Base-by-base conservation (phyloP, 1,140 invertebrate genomes). In the Drosophila nebulosa region DNA sequence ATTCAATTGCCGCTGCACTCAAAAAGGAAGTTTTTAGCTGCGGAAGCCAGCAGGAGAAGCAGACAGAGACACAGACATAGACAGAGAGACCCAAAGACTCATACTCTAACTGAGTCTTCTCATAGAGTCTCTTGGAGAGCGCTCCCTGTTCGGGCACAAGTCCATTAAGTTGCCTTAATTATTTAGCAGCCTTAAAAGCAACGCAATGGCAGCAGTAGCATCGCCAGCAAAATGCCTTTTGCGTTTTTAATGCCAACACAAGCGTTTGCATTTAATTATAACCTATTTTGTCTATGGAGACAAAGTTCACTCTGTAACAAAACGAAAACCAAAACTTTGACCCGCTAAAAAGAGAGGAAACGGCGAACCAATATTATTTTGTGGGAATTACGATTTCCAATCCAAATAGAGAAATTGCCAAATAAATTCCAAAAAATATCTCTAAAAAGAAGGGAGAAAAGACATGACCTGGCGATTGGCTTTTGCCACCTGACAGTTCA, bases 401-500 rank as follows among this genome's bases (percentile, higher is more conserved):
- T 32, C 10, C 30, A 32, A 32, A 32, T 12, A 10, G 39, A 18
- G 21, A 46, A 46, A 46, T n/a, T 46, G 60, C 36, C 73, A 46
- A 58, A 85, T 88, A 78, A 80, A 88, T 88, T 88, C 66, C 60
- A 59, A 60, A 16, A 46, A 46, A 46, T 46, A 21, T 46, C 9
- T 46, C 6, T 39, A 39, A 18, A 18, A 9, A 42, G 3, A 42
- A 18, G 1, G 7, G 6, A 32, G 30, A 7, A 6, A 46, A 21
- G 39, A 6, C 66, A 64, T 78, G 66, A 42, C 64, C 83, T 71
- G 64, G 67, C 81, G 79, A 86, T 86, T 86, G 81, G 71, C 81
- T 86, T 72, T 83, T 88, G 81, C 71, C 83, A 86, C 81, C 81
- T 86, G 81, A 86, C 81, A 88, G 76, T 86, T 88, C 42, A 86